A percentile compares a stretch with the other conserved stretches of the same genome.
These are phyloP conservation scores for Dermolepida albohirtum DNA, from an alignment of 2,888 invertebrate species.

Conservation along the genomic window DNA sequence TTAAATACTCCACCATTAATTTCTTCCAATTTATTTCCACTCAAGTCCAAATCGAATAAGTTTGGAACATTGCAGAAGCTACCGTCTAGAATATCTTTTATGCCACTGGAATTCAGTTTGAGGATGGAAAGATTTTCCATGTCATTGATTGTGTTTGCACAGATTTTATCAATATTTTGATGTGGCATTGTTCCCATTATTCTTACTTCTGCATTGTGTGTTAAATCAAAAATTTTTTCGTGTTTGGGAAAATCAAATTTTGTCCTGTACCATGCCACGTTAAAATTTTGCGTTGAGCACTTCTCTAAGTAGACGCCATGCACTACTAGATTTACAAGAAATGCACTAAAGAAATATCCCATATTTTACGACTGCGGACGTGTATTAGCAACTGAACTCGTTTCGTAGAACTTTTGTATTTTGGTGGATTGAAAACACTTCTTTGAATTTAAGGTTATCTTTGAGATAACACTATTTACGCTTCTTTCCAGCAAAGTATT, in stretches of 20 bases:
- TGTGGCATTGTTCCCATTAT: neutral
- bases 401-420: no score
- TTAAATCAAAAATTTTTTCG: neutral
- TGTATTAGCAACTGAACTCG: no score
- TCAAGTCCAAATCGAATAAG: constrained; percentile 50
- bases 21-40: constrained; percentile 50
- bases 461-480: no score
- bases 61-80: constrained; percentile 53
- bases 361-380: neutral
- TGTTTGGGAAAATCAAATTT: neutral
- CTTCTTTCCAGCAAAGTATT: no score
- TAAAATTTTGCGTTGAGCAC: constrained; percentile 1
- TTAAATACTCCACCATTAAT: constrained; percentile 54
- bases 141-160: neutral
- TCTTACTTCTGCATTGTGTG: neutral
- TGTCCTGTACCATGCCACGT: neutral
- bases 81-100: constrained; percentile 51
- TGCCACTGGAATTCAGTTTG: constrained; percentile 50
- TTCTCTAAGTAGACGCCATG: neutral
- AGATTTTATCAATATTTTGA: neutral
- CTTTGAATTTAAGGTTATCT: no score
- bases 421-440: no score
- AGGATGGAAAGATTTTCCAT: neutral
- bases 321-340: neutral
- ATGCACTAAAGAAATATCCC: neutral